Base-by-base conservation (phyloP, 2,797 vertebrate species). In the Setipinna tenuifilis region DNA sequence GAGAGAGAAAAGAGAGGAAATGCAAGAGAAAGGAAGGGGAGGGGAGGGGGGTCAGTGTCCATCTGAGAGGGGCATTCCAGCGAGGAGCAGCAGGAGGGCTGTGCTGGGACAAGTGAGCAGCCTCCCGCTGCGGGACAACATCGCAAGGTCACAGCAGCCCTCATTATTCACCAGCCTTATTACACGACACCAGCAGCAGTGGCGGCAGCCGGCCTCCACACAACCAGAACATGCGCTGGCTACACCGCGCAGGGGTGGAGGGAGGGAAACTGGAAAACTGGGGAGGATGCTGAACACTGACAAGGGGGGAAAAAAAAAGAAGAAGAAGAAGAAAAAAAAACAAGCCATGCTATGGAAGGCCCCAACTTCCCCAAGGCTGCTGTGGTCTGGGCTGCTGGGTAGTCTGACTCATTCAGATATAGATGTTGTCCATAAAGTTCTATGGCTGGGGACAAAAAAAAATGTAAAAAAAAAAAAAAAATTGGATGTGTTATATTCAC, bases 31-130 rank as follows among this genome's bases (percentile, higher is more conserved):
- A 65, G 59, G 82, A 82, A 41, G 25, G 89, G 90, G 89, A 31
- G 88, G 89, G 83, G 91, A 78, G 88, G 87, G 65, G 65, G 12
- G 10, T 3, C 71, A 21, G 71, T 78, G 71, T 78, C 35, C 17
- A 6, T 35, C 68, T 17, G 71, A 44, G 5, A 78, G 71, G 17
- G 17, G 41, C 35, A 78, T 78, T 78, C 71, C 71, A 35, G 88
- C 90, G 89, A 89, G 87, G 82, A 88, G 88, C 86, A 3, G 83
- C 86, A 89, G 90, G 84, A 82, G 35, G 0, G 21, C 46, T 85
- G 82, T 71, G 84, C 81, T 57, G 88, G 84, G 89, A 87, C 86
- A 84, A 84, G 31, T 85, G 61, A 89, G 48, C 84, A 87, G 58
- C 86, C 19, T 81, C 57, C 68, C 86, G 58, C 71, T 41, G 71